A percentile compares a stretch with the other conserved stretches of the same genome.
phyloP scores from a whole-genome alignment of 1,140 invertebrate species.

The Phymastichus coffea region DNA sequence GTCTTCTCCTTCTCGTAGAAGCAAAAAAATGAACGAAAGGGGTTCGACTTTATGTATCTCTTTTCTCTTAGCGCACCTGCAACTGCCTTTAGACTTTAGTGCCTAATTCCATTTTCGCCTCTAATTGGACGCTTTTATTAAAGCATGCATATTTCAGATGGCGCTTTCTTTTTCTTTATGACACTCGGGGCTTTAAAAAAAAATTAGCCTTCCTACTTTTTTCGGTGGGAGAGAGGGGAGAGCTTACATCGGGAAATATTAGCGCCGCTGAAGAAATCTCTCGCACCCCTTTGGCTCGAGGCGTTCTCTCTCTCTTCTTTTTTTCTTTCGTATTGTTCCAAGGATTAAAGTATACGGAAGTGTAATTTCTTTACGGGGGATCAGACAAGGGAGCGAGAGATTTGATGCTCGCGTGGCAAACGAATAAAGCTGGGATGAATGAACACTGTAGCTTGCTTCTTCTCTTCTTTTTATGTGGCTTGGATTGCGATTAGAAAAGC shows the following conservation, averaged over 20 bases:
- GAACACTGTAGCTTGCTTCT: too few species aligned
- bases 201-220: conserved; percentile 54
- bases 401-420: conserved; percentile 15
- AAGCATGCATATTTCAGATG: conserved; percentile 58
- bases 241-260: conserved; percentile 50
- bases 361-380: conserved; percentile 43
- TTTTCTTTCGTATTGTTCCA: conserved; percentile 41
- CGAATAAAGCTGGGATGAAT: conserved; percentile 20
- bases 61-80: conserved; percentile 12
- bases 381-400: conserved; percentile 30
- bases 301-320: conserved; percentile 15
- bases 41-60: too few species aligned
- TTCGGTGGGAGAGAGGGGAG: too few species aligned
- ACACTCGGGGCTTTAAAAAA: conserved; percentile 37
- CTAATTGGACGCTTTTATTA: conserved; percentile 59
- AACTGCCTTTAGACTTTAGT: conserved; percentile 29
- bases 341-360: conserved; percentile 52
- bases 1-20: too few species aligned
- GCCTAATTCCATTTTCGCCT: conserved; percentile 55
- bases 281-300: conserved; percentile 42
- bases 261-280: conserved; percentile 33
- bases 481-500: too few species aligned
- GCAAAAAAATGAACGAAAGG: too few species aligned
- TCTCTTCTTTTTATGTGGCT: too few species aligned
- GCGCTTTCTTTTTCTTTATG: conserved; percentile 41